Conservation (phyloP, 2,113 vertebrate genomes). For the Craseonycteris thonglongyai region DNA sequence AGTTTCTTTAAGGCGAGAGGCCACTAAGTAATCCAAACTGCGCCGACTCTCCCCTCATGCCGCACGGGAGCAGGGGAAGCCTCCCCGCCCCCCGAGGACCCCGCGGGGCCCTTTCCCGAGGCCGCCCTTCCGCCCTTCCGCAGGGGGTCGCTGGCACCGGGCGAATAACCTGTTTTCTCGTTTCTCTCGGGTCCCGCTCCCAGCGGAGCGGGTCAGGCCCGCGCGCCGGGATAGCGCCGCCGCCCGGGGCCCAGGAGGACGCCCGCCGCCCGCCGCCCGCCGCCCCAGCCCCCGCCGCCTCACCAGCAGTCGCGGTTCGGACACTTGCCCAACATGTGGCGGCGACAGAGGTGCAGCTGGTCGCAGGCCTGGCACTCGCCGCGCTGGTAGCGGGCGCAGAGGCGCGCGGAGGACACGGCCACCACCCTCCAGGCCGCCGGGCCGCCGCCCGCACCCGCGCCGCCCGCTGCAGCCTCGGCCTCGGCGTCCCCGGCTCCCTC, state of each 20-base stretch:
- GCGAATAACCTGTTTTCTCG: neutral
- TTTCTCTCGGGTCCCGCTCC: neutral
- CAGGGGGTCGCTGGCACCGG: too few species aligned
- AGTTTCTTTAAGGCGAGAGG: too few species aligned
- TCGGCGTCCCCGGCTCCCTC: slow-evolving; percentile 38
- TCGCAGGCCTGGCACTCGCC: slow-evolving; percentile 74
- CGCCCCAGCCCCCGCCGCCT: slow-evolving; percentile 1
- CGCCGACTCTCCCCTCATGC: neutral
- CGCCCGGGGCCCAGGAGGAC: neutral
- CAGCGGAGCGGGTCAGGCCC: neutral
- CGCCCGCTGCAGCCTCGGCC: slow-evolving; percentile 13
- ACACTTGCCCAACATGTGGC: slow-evolving; percentile 75
- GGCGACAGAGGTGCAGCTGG: slow-evolving; percentile 80
- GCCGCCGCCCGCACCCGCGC: neutral
- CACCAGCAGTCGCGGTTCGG: slow-evolving; percentile 66
- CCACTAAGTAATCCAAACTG: rapidly evolving
- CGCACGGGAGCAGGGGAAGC: neutral
- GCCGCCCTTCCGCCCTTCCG: neutral
- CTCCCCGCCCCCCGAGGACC: neutral
- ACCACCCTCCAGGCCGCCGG: slow-evolving; percentile 58
- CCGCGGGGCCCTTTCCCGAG: neutral
- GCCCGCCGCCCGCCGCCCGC: neutral
- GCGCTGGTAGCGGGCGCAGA: slow-evolving; percentile 73
- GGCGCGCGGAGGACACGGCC: slow-evolving; percentile 70
- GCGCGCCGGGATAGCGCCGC: neutral